These are phyloP conservation scores for Adineta ricciae DNA, from an alignment of 2,888 invertebrate species.

Conservation along the genomic window DNA sequence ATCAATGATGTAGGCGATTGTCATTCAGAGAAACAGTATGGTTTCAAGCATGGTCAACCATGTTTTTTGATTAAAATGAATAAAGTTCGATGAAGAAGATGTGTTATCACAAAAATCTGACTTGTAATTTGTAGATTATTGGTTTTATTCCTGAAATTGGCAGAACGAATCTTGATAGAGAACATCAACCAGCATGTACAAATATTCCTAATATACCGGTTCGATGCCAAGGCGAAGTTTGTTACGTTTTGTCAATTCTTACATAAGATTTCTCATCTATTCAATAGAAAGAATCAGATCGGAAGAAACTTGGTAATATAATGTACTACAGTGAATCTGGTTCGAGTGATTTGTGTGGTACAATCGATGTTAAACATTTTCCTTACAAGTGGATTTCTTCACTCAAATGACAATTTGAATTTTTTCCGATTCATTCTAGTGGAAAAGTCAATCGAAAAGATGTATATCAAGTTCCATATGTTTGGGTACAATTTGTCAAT, in stretches of 20 bases:
- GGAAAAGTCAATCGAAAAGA: neutral
- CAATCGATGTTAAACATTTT: neutral
- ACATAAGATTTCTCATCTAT: neutral
- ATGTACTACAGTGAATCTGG: neutral
- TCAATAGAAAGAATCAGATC: neutral
- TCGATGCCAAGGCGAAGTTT: neutral
- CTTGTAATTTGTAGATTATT: neutral
- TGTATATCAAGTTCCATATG: neutral
- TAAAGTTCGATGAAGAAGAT: too few species aligned
- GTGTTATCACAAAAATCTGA: too few species aligned
- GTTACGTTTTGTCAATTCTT: neutral
- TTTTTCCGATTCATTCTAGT: neutral
- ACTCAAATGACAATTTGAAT: neutral
- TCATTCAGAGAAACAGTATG: neutral
- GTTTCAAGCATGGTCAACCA: neutral
- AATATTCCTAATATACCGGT: neutral
- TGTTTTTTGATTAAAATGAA: neutral
- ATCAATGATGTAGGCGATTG: neutral
- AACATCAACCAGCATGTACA: neutral
- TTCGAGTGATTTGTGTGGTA: neutral
- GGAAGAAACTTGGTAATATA: neutral
- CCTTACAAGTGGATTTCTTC: neutral
- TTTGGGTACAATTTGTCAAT: neutral
- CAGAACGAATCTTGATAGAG: neutral
- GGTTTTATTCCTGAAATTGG: neutral